Percentiles rank a stretch among this genome's conserved stretches.
phyloP scores from a whole-genome alignment of 2,113 vertebrate genomes.

The Leucosticte australis region DNA sequence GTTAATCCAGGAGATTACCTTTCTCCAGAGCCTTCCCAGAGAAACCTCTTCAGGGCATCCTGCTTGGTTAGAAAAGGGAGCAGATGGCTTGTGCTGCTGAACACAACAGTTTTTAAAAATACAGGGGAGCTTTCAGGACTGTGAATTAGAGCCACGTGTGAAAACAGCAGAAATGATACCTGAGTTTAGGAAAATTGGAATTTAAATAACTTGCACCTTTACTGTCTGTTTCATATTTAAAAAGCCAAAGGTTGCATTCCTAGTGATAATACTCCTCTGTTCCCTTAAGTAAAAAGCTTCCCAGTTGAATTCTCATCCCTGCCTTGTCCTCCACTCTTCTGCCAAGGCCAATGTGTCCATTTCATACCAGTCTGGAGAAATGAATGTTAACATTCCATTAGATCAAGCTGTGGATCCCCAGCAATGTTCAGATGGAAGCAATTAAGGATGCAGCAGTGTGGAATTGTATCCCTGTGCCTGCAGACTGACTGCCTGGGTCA shows the following conservation, averaged over 20 bases:
- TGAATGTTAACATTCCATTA: not conserved
- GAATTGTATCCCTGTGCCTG: not conserved
- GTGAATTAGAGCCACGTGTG: not conserved
- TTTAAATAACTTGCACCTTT: not conserved
- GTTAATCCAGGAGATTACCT: constrained; percentile 66
- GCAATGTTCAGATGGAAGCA: not conserved
- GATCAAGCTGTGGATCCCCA: not conserved
- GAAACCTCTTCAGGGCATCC: constrained; percentile 53
- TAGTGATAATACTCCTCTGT: not conserved
- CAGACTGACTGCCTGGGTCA: not conserved
- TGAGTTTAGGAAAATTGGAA: not conserved
- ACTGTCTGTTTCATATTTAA: not conserved
- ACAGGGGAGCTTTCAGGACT: not conserved
- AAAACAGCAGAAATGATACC: not conserved
- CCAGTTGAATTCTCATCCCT: not conserved
- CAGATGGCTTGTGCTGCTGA: constrained; percentile 45
- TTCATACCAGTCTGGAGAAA: not conserved
- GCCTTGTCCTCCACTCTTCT: not conserved
- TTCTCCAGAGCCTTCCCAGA: constrained; percentile 39
- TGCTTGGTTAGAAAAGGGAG: not conserved
- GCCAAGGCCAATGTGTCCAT: not conserved
- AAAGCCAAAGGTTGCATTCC: not conserved
- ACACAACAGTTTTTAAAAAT: not conserved
- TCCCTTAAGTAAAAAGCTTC: not conserved
- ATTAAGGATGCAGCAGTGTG: not conserved